Percentiles rank a stretch among this genome's conserved stretches.
Conservation (phyloP, 2,888 invertebrate species). For the Leptura quadrifasciata region DNA sequence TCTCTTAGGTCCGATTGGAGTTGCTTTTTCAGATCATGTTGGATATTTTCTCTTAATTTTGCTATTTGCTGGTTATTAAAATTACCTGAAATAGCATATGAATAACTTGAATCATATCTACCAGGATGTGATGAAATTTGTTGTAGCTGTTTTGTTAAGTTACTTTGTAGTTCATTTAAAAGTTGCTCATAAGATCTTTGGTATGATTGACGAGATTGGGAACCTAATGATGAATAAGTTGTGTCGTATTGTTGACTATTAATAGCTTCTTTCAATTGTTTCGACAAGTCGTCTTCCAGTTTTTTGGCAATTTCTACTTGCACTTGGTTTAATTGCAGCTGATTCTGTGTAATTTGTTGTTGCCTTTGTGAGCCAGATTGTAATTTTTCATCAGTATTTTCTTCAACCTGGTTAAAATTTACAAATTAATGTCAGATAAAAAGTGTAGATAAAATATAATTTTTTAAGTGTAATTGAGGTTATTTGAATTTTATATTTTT, state of each 20-base stretch:
- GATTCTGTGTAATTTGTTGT: conserved; percentile 21
- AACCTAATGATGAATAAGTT: neutral
- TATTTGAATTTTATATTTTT: neutral
- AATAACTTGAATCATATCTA: neutral
- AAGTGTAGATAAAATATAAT: neutral
- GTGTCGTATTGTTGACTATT: neutral
- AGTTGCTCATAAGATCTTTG: neutral
- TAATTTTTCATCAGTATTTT: conserved; percentile 45
- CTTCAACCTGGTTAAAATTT: conserved; percentile 5
- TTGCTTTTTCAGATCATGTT: neutral
- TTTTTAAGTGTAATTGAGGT: neutral
- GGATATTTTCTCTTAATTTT: conserved; percentile 3
- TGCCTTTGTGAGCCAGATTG: conserved; percentile 24
- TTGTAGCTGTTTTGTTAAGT: conserved; percentile 41
- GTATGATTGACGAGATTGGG: neutral
- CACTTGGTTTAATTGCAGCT: conserved; percentile 37
- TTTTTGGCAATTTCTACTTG: conserved; percentile 44
- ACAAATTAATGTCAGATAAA: neutral
- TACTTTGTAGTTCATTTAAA: conserved; percentile 30
- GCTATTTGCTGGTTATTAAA: neutral
- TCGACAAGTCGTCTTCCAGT: conserved; percentile 42
- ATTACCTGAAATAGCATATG: neutral
- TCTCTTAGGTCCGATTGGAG: neutral
- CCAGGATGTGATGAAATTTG: conserved; percentile 7
- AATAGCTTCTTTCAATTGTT: conserved; percentile 32